Conservation (phyloP, 2,113 vertebrate species). For the Microcebus jonahi region DNA sequence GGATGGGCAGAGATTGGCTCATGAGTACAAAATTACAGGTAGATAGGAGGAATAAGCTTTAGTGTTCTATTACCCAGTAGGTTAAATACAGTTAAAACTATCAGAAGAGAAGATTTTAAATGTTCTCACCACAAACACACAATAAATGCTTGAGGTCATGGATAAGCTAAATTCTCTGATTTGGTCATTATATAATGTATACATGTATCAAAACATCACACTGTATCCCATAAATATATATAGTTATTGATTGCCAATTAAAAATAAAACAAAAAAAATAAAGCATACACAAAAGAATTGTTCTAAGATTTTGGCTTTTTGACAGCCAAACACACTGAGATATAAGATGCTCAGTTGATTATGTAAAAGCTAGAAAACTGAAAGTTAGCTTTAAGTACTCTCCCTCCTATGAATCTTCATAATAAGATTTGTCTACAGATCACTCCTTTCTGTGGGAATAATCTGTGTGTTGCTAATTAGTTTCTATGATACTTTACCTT, state of each 20-base stretch:
- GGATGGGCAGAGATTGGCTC: neutral
- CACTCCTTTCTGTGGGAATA: neutral
- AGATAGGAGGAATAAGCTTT: neutral
- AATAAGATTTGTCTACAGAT: neutral
- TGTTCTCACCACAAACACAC: neutral
- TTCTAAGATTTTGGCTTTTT: neutral
- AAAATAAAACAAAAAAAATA: neutral
- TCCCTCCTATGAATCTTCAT: neutral
- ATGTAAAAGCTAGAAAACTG: neutral
- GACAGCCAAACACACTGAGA: neutral
- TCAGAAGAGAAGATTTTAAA: neutral
- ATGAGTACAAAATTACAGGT: neutral
- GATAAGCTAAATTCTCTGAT: neutral
- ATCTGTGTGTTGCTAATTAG: neutral
- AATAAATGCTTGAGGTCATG: neutral
- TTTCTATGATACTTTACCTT: neutral
- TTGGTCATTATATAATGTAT: neutral
- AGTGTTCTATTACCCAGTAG: neutral
- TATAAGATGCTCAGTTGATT: neutral
- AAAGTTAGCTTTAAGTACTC: neutral
- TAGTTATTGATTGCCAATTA: neutral
- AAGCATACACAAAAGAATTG: neutral
- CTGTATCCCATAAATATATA: neutral
- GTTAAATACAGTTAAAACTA: neutral
- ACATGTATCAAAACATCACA: neutral